Percentiles rank a stretch among this genome's conserved stretches.
These are phyloP conservation scores for Pteronotus mesoamericanus DNA, from an alignment of 2,797 vertebrate genomes.

Conservation along the genomic window DNA sequence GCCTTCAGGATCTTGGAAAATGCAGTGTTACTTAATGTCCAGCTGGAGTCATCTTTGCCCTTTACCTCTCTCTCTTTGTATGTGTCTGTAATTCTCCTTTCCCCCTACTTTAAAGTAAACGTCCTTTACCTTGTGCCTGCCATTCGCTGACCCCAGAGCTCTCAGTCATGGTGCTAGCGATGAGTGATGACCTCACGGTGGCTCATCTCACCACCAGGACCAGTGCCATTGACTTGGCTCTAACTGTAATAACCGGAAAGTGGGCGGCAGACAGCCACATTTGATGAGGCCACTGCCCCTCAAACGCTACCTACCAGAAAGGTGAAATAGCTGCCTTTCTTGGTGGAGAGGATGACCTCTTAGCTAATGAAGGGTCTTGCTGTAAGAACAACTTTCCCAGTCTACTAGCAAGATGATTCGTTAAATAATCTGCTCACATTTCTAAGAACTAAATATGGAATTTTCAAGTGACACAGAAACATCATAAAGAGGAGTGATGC, in stretches of 20 bases:
- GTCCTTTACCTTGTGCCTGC: not conserved
- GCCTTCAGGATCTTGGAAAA: slow-evolving; percentile 23
- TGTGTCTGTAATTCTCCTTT: not conserved
- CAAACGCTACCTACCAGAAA: not conserved
- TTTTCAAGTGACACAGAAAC: not conserved
- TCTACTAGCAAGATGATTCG: slow-evolving; percentile 15
- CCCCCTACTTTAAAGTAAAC: slow-evolving; percentile 24
- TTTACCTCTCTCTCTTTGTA: not conserved
- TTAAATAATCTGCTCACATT: slow-evolving; percentile 15
- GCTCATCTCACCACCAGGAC: not conserved
- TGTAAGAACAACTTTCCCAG: slow-evolving; percentile 34
- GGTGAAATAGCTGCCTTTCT: not conserved
- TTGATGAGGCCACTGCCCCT: not conserved
- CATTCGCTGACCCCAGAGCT: not conserved
- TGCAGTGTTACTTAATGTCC: not conserved
- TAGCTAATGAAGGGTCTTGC: slow-evolving; percentile 19
- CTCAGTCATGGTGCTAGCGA: not conserved
- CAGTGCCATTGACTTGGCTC: not conserved
- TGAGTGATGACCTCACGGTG: not conserved
- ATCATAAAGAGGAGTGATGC: not conserved
- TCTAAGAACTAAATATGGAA: not conserved
- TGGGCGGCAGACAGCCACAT: not conserved
- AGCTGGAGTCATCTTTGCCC: not conserved
- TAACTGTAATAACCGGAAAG: slow-evolving; percentile 6
- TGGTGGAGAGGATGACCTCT: not conserved